These are phyloP conservation scores for Pandemis corylana DNA, from an alignment of 2,888 invertebrate genomes.

Conservation along the genomic window DNA sequence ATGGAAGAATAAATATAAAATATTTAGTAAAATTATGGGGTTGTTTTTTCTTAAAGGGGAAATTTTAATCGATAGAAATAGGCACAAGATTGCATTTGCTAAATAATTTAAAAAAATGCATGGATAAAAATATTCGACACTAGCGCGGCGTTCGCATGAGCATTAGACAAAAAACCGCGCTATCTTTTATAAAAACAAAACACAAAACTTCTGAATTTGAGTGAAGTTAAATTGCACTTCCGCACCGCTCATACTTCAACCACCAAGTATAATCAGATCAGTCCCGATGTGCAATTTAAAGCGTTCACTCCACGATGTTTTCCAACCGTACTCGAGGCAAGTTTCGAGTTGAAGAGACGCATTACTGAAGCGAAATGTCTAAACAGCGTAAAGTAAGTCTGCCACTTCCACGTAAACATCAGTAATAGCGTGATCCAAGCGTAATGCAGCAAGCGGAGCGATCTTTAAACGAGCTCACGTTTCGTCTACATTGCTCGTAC, in stretches of 20 bases:
- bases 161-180: too few species aligned
- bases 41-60: too few species aligned
- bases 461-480: conserved; percentile 29
- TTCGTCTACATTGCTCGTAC: conserved; percentile 16
- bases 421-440: conserved; percentile 21
- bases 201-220: not conserved
- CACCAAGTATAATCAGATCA: not conserved
- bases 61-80: too few species aligned
- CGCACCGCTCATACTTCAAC: not conserved
- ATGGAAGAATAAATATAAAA: too few species aligned
- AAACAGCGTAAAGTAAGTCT: conserved; percentile 22
- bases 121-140: too few species aligned
- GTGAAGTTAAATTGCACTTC: not conserved
- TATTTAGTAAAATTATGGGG: too few species aligned
- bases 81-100: too few species aligned
- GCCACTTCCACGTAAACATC: conserved; percentile 20
- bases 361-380: conserved; percentile 17
- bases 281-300: not conserved
- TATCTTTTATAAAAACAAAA: not conserved
- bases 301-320: conserved; percentile 1
- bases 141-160: too few species aligned
- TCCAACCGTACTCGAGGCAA: not conserved
- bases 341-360: conserved; percentile 7
- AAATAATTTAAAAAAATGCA: too few species aligned
- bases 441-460: conserved; percentile 24